Evolutionary conservation across 2,113 vertebrate species (phyloP).

Genomic region (Columbina picui): DNA sequence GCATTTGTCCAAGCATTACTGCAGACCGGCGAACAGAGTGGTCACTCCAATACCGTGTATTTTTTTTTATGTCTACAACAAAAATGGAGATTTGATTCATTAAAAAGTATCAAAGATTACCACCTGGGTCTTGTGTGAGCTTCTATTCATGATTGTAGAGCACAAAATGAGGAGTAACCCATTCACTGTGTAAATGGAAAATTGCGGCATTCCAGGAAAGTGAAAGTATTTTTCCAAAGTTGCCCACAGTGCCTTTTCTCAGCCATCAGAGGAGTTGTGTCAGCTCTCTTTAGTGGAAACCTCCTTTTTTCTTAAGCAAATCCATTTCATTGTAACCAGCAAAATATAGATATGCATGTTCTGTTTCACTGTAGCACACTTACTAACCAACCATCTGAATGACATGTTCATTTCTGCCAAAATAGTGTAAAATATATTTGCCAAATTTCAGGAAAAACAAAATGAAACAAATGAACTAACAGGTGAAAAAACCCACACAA

Average conservation of each 20-base stretch:
- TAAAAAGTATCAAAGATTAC: constrained; percentile 5
- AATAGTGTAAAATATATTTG: background rate
- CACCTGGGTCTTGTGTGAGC: constrained; percentile 8
- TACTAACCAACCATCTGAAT: background rate
- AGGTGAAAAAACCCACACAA: background rate
- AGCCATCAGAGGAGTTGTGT: background rate
- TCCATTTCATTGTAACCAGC: background rate
- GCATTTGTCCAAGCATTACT: background rate
- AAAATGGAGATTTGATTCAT: background rate
- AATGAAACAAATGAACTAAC: background rate
- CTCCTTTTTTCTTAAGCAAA: background rate
- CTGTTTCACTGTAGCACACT: background rate
- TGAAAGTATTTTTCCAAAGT: constrained; percentile 37
- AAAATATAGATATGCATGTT: background rate
- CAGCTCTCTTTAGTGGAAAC: background rate
- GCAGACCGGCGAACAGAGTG: background rate
- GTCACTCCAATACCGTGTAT: background rate
- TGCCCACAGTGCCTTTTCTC: background rate
- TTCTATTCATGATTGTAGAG: constrained; percentile 44
- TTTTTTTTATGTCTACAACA: background rate
- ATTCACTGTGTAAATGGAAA: background rate
- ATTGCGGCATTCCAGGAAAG: constrained; percentile 39
- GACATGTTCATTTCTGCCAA: background rate
- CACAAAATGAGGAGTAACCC: constrained; percentile 10
- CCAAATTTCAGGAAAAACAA: background rate